A percentile compares a stretch with the other conserved stretches of the same genome.
phyloP scores from a whole-genome alignment of 2,888 invertebrate species.

The Cristatella mucedo region DNA sequence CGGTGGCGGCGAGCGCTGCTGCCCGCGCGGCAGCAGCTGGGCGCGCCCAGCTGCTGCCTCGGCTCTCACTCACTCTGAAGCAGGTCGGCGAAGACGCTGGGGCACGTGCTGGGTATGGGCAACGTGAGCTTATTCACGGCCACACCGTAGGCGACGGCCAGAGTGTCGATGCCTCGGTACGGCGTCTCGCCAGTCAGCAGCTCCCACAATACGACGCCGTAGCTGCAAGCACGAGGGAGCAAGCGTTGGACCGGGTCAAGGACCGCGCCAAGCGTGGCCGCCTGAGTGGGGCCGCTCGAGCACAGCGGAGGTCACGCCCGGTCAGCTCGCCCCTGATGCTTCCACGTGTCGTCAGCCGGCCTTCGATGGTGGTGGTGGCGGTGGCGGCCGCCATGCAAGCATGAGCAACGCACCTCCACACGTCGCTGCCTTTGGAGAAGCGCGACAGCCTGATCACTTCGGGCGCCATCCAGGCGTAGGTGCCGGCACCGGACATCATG shows the following conservation, averaged over 20 bases:
- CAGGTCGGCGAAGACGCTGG: conserved; percentile 69
- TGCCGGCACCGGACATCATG: conserved; percentile 90
- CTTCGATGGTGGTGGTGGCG: too few species aligned
- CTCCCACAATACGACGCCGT: conserved; percentile 89
- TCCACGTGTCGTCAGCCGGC: too few species aligned
- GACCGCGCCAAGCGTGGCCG: too few species aligned
- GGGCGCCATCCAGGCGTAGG: conserved; percentile 98
- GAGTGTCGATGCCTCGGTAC: conserved; percentile 85
- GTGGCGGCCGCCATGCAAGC: too few species aligned
- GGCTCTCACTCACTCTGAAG: conserved; percentile 64
- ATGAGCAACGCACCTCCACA: conserved; percentile 83
- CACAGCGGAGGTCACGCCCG: too few species aligned
- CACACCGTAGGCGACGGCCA: conserved; percentile 88
- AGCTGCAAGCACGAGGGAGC: too few species aligned
- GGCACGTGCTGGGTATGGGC: conserved; percentile 88
- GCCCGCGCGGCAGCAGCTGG: too few species aligned
- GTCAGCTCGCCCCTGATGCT: too few species aligned
- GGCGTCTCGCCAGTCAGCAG: conserved; percentile 88
- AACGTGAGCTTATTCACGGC: conserved; percentile 85
- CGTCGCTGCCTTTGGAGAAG: conserved; percentile 83
- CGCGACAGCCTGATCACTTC: conserved; percentile 80
- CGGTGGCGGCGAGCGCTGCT: too few species aligned
- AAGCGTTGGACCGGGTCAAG: too few species aligned
- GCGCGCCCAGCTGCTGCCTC: too few species aligned
- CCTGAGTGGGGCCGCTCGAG: too few species aligned